phyloP scores from a whole-genome alignment of 37 sponge, comb jelly and placozoan genomes.

The Chondrilla cf. caribensis region DNA sequence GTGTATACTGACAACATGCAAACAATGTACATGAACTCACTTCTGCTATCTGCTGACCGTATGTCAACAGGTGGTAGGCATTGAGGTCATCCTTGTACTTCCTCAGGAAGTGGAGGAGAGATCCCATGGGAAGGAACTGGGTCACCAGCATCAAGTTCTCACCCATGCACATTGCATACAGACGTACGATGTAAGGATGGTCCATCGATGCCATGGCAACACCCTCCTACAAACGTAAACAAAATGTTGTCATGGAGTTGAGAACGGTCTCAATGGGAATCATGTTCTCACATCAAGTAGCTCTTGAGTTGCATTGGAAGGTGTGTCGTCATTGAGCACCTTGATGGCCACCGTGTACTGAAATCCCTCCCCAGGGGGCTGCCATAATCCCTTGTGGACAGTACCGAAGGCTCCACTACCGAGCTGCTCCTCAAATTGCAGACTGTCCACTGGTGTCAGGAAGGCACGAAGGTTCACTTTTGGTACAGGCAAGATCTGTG shows the following conservation, averaged over 20 bases:
- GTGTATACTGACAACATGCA: neutral
- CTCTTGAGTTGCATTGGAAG: conserved; percentile 58
- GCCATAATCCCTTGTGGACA: conserved; percentile 87
- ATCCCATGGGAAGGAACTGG: conserved; percentile 87
- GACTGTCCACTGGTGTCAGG: conserved; percentile 41
- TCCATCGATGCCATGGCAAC: conserved; percentile 88
- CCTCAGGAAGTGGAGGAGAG: conserved; percentile 82
- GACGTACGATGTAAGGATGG: conserved; percentile 78
- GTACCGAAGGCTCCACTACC: conserved; percentile 94
- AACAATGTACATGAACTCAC: too few relatives aligned
- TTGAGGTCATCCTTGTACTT: conserved; percentile 69
- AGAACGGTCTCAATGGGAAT: too few relatives aligned
- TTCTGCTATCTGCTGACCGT: conserved; percentile 72
- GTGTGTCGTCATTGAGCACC: conserved; percentile 74
- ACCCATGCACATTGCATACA: conserved; percentile 83
- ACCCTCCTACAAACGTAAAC: conserved; percentile 59
- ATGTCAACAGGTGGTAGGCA: conserved; percentile 60
- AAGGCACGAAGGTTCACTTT: conserved; percentile 3
- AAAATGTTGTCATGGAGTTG: too few relatives aligned
- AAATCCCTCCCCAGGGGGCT: conserved; percentile 46
- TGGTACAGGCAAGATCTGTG: neutral
- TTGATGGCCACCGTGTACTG: conserved; percentile 81
- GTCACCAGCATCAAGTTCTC: conserved; percentile 81
- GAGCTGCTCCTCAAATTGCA: conserved; percentile 59
- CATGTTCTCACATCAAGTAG: conserved; percentile 60